phyloP scores from a whole-genome alignment of 2,113 vertebrate species.

The Pomatostomus ruficeps region DNA sequence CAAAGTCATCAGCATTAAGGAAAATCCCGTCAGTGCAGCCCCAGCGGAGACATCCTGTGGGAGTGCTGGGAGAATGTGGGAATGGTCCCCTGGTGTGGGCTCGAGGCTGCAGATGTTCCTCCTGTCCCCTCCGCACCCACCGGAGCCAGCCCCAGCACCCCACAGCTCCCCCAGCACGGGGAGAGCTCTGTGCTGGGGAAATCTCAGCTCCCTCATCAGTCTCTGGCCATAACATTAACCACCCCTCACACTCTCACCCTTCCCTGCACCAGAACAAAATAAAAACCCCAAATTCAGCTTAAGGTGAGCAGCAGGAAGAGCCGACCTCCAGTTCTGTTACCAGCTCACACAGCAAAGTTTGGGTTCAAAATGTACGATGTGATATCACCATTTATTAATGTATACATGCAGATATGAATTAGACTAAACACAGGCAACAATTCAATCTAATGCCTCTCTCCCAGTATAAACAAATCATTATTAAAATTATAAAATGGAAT shows the following conservation, averaged over 20 bases:
- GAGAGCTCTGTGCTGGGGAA: no score
- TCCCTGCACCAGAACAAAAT: neutral
- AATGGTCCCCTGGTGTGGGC: neutral
- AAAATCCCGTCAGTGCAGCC: conserved; percentile 34
- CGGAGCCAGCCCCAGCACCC: neutral
- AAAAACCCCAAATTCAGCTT: neutral
- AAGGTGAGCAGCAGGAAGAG: neutral
- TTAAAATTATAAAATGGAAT: conserved; percentile 67
- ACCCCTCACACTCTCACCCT: accelerated
- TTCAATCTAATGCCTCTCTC: conserved; percentile 50
- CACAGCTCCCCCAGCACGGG: accelerated
- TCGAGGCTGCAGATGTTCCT: conserved; percentile 40
- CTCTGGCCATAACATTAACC: neutral
- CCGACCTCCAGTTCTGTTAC: neutral
- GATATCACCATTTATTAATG: conserved; percentile 42
- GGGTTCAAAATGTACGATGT: neutral
- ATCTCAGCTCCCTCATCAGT: neutral
- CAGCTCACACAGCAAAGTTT: neutral
- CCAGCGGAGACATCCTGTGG: conserved; percentile 9
- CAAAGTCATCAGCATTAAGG: conserved; percentile 55
- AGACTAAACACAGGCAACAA: conserved; percentile 58
- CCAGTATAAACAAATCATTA: conserved; percentile 69
- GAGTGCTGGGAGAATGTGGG: conserved; percentile 11
- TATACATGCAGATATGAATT: conserved; percentile 54
- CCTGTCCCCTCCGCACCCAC: neutral